phyloP scores from a whole-genome alignment of 2,888 invertebrate genomes.

The Acanthosoma haemorrhoidale region DNA sequence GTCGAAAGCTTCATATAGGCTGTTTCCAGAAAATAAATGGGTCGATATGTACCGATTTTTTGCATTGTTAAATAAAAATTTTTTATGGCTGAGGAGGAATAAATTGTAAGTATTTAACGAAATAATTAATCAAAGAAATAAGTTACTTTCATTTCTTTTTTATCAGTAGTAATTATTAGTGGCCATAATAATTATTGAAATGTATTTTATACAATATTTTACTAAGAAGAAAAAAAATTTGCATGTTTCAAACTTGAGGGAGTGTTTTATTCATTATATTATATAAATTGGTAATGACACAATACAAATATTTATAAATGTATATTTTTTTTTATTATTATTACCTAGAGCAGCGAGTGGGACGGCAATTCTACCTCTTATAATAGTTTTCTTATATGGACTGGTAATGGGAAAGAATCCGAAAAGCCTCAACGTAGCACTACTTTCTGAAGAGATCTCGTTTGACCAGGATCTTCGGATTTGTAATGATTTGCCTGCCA shows the following conservation, averaged over 20 bases:
- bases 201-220: too few relatives aligned
- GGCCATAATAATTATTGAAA: too few relatives aligned
- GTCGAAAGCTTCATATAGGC: slow-evolving; percentile 5
- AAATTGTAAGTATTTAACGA: slow-evolving; percentile 11
- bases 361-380: background rate
- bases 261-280: too few relatives aligned
- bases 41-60: background rate
- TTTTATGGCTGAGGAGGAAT: slow-evolving; percentile 13
- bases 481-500: background rate
- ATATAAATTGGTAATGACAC: too few relatives aligned
- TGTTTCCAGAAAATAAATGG: slow-evolving; percentile 8
- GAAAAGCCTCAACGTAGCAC: background rate
- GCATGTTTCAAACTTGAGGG: too few relatives aligned
- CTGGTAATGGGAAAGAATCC: slow-evolving; percentile 14
- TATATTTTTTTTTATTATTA: too few relatives aligned
- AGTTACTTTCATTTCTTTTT: background rate
- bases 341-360: slow-evolving; percentile 10
- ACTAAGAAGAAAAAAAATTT: too few relatives aligned
- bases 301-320: too few relatives aligned
- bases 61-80: slow-evolving; percentile 17
- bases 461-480: background rate
- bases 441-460: slow-evolving; percentile 7
- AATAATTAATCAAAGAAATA: background rate
- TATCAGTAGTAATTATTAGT: too few relatives aligned
- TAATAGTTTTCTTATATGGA: slow-evolving; percentile 1